Evolutionary conservation across 2,113 vertebrate species (phyloP).

Genomic region (Pelodiscus sinensis): DNA sequence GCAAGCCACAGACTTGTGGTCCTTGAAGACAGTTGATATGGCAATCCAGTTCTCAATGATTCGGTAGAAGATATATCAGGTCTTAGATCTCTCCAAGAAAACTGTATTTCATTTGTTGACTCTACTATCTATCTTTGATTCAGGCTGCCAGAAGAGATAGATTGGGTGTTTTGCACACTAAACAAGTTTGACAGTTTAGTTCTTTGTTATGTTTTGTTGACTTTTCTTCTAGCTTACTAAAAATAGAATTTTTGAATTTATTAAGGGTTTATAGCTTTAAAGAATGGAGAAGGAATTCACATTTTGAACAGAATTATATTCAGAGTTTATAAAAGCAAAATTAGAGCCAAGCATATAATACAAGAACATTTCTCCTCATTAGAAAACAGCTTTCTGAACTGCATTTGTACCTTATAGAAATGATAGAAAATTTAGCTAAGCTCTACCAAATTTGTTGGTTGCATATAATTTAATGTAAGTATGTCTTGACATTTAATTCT

Average conservation of each 20-base stretch:
- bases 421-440: not conserved
- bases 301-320: not conserved
- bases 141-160: not conserved
- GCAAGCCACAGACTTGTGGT: not conserved
- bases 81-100: not conserved
- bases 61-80: not conserved
- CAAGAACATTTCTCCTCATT: not conserved
- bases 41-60: not conserved
- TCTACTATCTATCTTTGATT: not conserved
- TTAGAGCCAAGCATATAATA: not conserved
- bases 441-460: not conserved
- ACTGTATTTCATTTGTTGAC: not conserved
- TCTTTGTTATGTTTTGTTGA: not conserved
- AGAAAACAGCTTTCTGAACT: not conserved
- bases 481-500: not conserved
- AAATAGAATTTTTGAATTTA: not conserved
- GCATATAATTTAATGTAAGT: not conserved
- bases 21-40: not conserved
- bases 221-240: not conserved
- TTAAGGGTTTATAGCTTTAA: not conserved
- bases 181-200: not conserved
- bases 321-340: not conserved
- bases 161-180: not conserved
- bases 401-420: not conserved
- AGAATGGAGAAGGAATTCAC: not conserved